These are phyloP conservation scores for Notechis scutatus DNA, from an alignment of 2,113 vertebrate genomes.

Conservation along the genomic window DNA sequence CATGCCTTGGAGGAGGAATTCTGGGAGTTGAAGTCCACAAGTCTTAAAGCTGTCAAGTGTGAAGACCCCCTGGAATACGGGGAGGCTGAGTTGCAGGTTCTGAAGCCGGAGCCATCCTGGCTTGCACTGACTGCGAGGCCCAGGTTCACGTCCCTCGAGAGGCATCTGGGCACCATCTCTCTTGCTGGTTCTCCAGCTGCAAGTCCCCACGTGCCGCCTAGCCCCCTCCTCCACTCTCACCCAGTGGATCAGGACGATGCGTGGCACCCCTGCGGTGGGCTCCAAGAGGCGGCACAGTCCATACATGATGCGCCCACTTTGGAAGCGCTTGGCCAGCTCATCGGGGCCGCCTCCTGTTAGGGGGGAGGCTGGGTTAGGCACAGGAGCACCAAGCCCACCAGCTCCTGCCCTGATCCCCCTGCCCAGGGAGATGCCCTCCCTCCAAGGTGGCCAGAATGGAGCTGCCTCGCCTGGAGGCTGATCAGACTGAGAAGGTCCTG, in stretches of 20 bases:
- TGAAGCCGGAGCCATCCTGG: neutral
- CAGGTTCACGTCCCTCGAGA: neutral
- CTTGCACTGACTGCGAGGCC: neutral
- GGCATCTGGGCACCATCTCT: neutral
- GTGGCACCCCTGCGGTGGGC: slow-evolving; percentile 53
- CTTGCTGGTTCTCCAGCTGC: neutral
- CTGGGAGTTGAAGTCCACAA: too few relatives aligned
- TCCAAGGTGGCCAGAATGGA: neutral
- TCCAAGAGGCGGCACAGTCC: slow-evolving; percentile 75
- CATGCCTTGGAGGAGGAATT: too few relatives aligned
- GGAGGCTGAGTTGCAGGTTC: neutral
- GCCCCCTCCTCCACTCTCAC: slow-evolving; percentile 57
- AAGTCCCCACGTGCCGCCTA: neutral
- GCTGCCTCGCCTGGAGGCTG: neutral
- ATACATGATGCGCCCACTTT: slow-evolving; percentile 70
- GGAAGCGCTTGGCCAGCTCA: slow-evolving; percentile 75
- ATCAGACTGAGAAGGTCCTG: neutral
- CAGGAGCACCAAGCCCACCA: neutral
- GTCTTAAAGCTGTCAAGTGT: too few relatives aligned
- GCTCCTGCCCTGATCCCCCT: neutral
- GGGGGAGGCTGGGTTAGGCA: neutral
- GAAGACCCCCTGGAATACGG: too few relatives aligned
- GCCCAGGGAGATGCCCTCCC: neutral
- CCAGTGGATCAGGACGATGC: slow-evolving; percentile 77
- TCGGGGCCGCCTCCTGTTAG: slow-evolving; percentile 73